Percentiles rank a stretch among this genome's conserved stretches.
phyloP scores from a whole-genome alignment of 2,888 invertebrate species.

The Disparrhopalites patrizii region DNA sequence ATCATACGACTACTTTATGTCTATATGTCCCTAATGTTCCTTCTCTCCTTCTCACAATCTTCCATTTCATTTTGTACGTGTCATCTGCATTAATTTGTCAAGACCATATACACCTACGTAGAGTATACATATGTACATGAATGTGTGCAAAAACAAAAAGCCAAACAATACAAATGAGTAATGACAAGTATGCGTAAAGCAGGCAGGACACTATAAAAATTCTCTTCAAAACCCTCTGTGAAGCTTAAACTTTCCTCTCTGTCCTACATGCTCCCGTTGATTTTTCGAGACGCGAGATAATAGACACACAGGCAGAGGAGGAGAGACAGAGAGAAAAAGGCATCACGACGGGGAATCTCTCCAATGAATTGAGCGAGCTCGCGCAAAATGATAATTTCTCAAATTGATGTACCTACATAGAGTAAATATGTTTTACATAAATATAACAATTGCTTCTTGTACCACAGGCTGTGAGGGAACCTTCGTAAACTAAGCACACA shows the following conservation, averaged over 20 bases:
- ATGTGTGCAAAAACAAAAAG: slow-evolving; percentile 7
- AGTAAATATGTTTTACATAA: slow-evolving; percentile 15
- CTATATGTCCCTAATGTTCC: too few relatives aligned
- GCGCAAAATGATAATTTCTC: slow-evolving; percentile 18
- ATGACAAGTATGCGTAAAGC: background rate
- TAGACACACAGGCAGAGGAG: background rate
- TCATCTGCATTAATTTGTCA: slow-evolving; percentile 6
- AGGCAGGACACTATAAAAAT: background rate
- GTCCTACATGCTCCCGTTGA: background rate
- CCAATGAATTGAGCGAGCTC: background rate
- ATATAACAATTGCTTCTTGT: slow-evolving; percentile 8
- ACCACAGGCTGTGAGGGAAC: background rate
- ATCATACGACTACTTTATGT: too few relatives aligned
- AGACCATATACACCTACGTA: too few relatives aligned
- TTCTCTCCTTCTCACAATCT: background rate
- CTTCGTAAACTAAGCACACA: background rate
- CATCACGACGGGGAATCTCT: background rate
- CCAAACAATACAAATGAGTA: too few relatives aligned
- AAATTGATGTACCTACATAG: slow-evolving; percentile 18
- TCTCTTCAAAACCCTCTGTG: too few relatives aligned
- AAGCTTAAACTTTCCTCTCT: background rate
- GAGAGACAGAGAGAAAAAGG: background rate
- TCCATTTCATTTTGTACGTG: background rate
- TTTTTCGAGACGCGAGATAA: background rate
- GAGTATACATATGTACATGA: too few relatives aligned